These are phyloP conservation scores for Shargacucullia verbasci DNA, from an alignment of 2,888 invertebrate genomes.

Conservation along the genomic window DNA sequence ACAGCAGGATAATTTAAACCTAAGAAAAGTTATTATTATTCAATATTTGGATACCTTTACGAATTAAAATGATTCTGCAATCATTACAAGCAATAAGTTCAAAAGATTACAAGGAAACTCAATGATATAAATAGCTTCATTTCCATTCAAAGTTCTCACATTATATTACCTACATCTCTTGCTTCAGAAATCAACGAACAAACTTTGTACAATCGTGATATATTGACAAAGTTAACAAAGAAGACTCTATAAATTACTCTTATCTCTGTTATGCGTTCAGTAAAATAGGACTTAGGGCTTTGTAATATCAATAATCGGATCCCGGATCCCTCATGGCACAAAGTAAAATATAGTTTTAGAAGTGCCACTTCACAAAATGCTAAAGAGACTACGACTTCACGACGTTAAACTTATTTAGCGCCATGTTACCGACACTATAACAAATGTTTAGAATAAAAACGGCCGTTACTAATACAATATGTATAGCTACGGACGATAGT, in stretches of 20 bases:
- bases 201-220: constrained; percentile 29
- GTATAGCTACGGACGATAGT: too few relatives aligned
- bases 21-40: too few relatives aligned
- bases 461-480: too few relatives aligned
- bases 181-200: constrained; percentile 23
- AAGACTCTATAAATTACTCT: constrained; percentile 48
- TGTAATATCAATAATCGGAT: constrained; percentile 45
- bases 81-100: neutral
- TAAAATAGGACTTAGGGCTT: constrained; percentile 36
- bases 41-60: too few relatives aligned
- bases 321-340: constrained; percentile 6
- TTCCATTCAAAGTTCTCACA: constrained; percentile 19
- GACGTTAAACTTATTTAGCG: too few relatives aligned
- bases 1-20: too few relatives aligned
- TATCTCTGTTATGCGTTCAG: constrained; percentile 25
- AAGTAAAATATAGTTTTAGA: neutral
- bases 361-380: neutral
- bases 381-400: too few relatives aligned
- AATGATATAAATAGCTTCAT: constrained; percentile 1
- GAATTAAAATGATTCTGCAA: too few relatives aligned
- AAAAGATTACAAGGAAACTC: constrained; percentile 4
- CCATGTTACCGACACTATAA: too few relatives aligned
- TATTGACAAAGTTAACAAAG: constrained; percentile 40
- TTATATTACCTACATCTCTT: constrained; percentile 20
- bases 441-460: too few relatives aligned